Base-by-base conservation (phyloP, 2,888 invertebrate genomes). In the Agrenia bidenticulata region DNA sequence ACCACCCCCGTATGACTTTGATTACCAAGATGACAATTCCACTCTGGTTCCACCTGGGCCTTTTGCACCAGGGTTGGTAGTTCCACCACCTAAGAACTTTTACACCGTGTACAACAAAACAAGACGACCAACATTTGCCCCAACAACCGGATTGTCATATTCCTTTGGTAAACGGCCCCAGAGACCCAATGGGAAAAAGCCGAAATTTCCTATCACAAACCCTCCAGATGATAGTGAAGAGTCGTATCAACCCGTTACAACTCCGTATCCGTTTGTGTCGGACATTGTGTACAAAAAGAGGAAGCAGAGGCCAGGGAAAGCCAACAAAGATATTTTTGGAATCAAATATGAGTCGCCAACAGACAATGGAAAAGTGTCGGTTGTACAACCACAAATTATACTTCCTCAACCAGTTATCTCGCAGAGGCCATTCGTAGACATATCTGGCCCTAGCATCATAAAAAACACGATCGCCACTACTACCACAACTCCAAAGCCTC, bases 11-110 rank as follows among this genome's bases (percentile, higher is more conserved):
- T 93, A 93, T 83, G 92, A 90, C 81, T 90, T 90, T 83, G 76
- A 76, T 42, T 88, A 89, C 74, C 92, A 89, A 81, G 87, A 85
- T 79, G 89, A 89, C 79, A 91, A 92, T 81, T 85, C 88, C 49
- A 87, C 86, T 55, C 80, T 82, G 13, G 90, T 92, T 39, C 88
- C 89, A 50, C 89, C 92, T 0, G 92, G 93, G 54, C 93, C 92
- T 0, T 81, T 93, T 67, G 92, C 93, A 7, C 93, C 93, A 2
- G 93, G 92, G 58, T 92, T 93, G 69, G 88, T 93, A 26, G 81
- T 93, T 57, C 92, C 92, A 1, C 93, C 93, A 7, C 93, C 93
- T 1, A 91, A 92, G 0, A 87, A 92, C 79, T 92, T 92, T 80
- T 93, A 93, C 77, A 88, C 88, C 2, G 85, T 87, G 1, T 80